Evolutionary conservation across 2,113 vertebrate species (phyloP), one percentile per base, ranked within the genome.

Genomic region (Xenopus tropicalis): DNA sequence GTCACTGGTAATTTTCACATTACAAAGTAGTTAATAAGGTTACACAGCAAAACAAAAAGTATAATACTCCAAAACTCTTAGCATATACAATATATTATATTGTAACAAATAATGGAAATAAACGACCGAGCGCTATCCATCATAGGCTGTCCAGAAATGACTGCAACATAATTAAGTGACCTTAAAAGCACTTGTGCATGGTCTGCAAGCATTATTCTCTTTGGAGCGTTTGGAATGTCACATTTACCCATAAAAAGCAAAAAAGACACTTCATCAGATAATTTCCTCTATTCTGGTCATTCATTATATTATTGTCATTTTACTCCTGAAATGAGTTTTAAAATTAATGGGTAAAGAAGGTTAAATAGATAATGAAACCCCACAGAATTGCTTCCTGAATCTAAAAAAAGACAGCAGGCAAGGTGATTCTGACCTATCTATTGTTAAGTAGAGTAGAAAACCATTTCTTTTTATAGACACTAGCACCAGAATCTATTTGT

Each of bases 331-430:
- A 58, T 66, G 20, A 58, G 21, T 66, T 63, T 66, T 46, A 58
- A 73, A 73, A 58, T 52, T 44, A 73, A 73, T 66, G 63, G 52
- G 62, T 52, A 58, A 73, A 52, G 71, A 73, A 73, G 62, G 71
- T 73, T 73, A 73, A 73, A 73, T 66, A 73, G 71, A 73, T 73
- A 73, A 73, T 73, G 71, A 46, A 58, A 37, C 29, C 6, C 1
- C 29, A 37, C 29, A 58, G 54, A 13, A 73, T n/a, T 58, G 63
- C 66, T 73, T 66, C 23, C 21, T 66, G 54, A 48, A n/a, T 46
- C 71, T 66, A 66, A 66, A 66, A 73, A 73, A 66, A 65, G 61
- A 43, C 43, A 58, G 62, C 37, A 66, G n/a, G 29, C 63, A 73
- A 73, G 71, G 71, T 73, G 62, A 73, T 66, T 48, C 51, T 73